Conservation (phyloP, 2,888 invertebrate species). For the Epinotia brunnichana region DNA sequence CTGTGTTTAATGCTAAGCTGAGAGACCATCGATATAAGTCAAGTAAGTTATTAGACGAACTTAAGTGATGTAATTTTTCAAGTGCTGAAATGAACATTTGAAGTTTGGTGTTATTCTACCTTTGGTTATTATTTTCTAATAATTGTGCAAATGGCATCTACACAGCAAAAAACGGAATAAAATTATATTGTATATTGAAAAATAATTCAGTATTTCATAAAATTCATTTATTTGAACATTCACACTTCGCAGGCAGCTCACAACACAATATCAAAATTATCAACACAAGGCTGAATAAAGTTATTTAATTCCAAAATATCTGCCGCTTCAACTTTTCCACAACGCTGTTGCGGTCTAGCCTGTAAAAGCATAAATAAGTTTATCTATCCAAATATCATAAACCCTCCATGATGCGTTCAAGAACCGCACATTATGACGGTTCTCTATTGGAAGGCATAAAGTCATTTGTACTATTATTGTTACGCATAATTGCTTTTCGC, state of each 20-base stretch:
- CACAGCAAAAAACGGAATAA: no score
- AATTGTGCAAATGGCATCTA: no score
- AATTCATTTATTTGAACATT: not conserved
- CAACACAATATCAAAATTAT: no score
- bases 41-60: not conserved
- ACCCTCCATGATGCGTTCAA: no score
- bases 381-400: no score
- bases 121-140: no score
- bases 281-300: constrained; percentile 29
- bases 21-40: not conserved
- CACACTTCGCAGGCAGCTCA: constrained; percentile 23
- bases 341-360: not conserved
- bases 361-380: constrained; percentile 12
- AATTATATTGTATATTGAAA: not conserved
- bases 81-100: not conserved
- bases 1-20: not conserved
- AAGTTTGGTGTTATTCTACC: no score
- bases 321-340: constrained; percentile 31
- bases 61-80: not conserved
- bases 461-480: no score
- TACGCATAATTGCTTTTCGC: no score
- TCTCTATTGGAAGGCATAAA: no score
- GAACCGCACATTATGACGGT: no score
- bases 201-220: not conserved
- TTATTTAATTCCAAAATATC: constrained; percentile 35